These are phyloP conservation scores for Epinephelus lanceolatus DNA, from an alignment of 2,113 vertebrate species.

Conservation along the genomic window DNA sequence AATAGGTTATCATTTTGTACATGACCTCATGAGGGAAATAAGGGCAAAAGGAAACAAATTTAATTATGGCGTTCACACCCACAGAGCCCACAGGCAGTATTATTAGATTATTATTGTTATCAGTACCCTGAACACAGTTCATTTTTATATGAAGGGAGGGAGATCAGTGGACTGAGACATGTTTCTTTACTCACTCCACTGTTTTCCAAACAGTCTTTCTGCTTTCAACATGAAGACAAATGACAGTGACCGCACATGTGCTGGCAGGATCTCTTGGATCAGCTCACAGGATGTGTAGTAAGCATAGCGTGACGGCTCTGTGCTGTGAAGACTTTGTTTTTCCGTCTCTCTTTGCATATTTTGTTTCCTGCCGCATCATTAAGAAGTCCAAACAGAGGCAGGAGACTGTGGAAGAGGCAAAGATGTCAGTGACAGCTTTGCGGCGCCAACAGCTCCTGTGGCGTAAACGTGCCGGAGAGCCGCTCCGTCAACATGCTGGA, in stretches of 20 bases:
- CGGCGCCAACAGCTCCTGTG: conserved; percentile 55
- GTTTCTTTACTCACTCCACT: neutral
- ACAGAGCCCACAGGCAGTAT: neutral
- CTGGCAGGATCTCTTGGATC: conserved; percentile 28
- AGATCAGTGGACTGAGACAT: neutral
- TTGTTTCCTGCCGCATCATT: conserved; percentile 23
- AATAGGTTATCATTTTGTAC: neutral
- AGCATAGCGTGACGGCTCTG: conserved; percentile 15
- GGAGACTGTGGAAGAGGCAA: conserved; percentile 28
- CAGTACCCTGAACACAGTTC: neutral
- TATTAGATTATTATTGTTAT: neutral
- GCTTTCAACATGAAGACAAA: conserved; percentile 38
- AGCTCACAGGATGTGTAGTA: conserved; percentile 20
- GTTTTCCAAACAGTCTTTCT: conserved; percentile 7
- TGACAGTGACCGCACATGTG: conserved; percentile 17
- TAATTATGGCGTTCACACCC: neutral
- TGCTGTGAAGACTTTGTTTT: conserved; percentile 39
- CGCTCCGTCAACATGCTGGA: conserved; percentile 31
- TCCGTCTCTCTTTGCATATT: conserved; percentile 30
- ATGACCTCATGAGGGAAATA: neutral
- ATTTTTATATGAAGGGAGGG: neutral
- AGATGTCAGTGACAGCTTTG: conserved; percentile 56
- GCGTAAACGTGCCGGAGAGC: conserved; percentile 60
- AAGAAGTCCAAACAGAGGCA: conserved; percentile 41
- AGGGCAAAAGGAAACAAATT: neutral